phyloP scores from a whole-genome alignment of 1,140 invertebrate genomes.

The Drosophila auraria region DNA sequence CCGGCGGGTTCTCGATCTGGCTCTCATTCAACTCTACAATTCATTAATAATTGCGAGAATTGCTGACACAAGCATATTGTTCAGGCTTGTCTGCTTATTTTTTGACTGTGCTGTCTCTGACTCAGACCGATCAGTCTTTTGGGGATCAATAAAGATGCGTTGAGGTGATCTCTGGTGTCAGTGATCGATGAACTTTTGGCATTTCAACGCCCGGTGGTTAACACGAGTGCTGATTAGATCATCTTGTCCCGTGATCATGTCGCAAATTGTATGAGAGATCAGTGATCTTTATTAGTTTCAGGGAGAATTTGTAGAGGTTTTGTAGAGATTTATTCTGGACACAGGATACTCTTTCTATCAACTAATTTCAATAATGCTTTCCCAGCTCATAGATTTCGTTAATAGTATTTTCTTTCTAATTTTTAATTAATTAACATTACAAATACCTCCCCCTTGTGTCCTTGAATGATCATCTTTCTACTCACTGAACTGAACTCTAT shows the following conservation, averaged over 20 bases:
- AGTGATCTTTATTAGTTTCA: constrained; percentile 2
- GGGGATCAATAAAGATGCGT: constrained; percentile 40
- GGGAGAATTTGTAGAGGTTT: not conserved
- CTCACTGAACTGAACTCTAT: not conserved
- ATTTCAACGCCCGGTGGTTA: constrained; percentile 33
- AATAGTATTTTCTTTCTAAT: no score
- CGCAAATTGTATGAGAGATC: not conserved
- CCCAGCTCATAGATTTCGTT: no score
- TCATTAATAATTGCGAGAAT: constrained; percentile 17
- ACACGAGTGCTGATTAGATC: constrained; percentile 42
- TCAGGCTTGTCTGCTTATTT: constrained; percentile 14
- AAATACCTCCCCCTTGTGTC: constrained; percentile 2
- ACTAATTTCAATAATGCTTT: not conserved
- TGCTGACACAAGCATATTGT: constrained; percentile 33
- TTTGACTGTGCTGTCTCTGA: constrained; percentile 16
- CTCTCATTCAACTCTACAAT: constrained; percentile 6
- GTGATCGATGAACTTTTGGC: constrained; percentile 55
- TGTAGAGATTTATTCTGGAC: not conserved
- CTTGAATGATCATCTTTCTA: constrained; percentile 22
- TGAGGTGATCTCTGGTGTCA: constrained; percentile 38
- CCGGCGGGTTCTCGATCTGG: constrained; percentile 17
- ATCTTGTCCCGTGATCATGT: constrained; percentile 20
- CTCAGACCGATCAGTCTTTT: constrained; percentile 43
- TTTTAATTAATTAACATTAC: not conserved
- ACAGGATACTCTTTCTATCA: not conserved